Base-by-base conservation (phyloP, 1,140 invertebrate genomes). In the Eumeta japonica region DNA sequence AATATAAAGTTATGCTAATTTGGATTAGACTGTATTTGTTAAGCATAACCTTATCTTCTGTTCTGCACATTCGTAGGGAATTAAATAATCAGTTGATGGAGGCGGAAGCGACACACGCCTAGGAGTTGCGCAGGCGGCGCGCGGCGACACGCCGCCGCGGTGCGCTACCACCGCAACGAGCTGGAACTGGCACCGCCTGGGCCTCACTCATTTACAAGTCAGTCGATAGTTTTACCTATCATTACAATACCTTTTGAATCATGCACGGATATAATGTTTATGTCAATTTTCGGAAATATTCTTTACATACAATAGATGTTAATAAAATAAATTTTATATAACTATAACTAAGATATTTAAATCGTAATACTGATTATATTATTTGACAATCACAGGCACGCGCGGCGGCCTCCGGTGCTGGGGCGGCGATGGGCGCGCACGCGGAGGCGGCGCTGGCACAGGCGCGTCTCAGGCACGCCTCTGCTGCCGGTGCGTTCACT, bases 31-130 rank as follows among this genome's bases (percentile, higher is more conserved):
- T n/a, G n/a, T n/a, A n/a, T n/a, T n/a, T n/a, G n/a, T n/a, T n/a
- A n/a, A n/a, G n/a, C n/a, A n/a, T n/a, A n/a, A n/a, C 20, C n/a
- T 24, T 24, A 33, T 14, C 31, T 14, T 10, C 3, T 33, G 13
- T 10, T 10, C 28, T 5, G 4, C 12, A 43, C 16, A 34, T 37
- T 55, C 60, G 35, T 55, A 83, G 82, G 48, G 86, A 89, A 41
- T 71, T 88, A 39, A 86, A 83, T 36, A 90, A 96, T 62, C 83
- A 84, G 56, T 79, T 84, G 33, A 86, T 87, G 48, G 92, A 95
- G 61, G 89, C 92, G 1, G 91, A 95, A 65, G 90, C 94, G 3
- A 86, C 91, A 7, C 90, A 88, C 64, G 89, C 90, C 77, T 98
- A 7, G 94, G 94, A 0, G 86, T 85, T 17, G 92, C 95, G 3